phyloP scores from a whole-genome alignment of 2,113 vertebrate species.

The Empidonax traillii region DNA sequence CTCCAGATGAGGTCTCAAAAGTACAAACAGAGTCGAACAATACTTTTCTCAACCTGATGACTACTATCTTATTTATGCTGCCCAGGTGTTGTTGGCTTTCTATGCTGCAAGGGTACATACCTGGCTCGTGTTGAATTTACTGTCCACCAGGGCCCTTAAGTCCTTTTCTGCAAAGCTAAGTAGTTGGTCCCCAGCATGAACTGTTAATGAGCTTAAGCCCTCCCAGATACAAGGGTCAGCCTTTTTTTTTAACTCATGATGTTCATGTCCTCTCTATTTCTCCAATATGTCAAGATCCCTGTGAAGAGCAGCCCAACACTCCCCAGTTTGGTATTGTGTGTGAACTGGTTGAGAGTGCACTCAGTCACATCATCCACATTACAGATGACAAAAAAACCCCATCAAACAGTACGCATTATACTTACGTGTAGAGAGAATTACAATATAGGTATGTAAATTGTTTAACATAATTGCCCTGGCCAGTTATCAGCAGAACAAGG shows the following conservation, averaged over 20 bases:
- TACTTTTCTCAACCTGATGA: not conserved
- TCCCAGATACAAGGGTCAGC: not conserved
- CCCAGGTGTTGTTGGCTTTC: not conserved
- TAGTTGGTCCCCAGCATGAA: not conserved
- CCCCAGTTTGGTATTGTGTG: not conserved
- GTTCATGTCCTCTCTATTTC: not conserved
- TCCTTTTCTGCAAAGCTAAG: not conserved
- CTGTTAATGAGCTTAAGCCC: not conserved
- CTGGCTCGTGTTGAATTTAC: not conserved
- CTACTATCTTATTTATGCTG: not conserved
- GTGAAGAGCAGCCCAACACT: not conserved
- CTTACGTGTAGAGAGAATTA: not conserved
- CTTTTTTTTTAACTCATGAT: not conserved
- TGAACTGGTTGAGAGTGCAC: not conserved
- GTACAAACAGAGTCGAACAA: not conserved
- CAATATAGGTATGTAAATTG: not conserved
- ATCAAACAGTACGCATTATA: not conserved
- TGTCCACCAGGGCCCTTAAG: not conserved
- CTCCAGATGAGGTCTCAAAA: not conserved
- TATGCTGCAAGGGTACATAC: not conserved
- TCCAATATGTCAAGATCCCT: not conserved
- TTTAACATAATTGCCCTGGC: not conserved
- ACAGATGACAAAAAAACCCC: not conserved
- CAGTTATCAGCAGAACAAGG: not conserved
- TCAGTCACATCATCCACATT: not conserved